phyloP scores from a whole-genome alignment of 2,113 vertebrate genomes.

The Indri indri region DNA sequence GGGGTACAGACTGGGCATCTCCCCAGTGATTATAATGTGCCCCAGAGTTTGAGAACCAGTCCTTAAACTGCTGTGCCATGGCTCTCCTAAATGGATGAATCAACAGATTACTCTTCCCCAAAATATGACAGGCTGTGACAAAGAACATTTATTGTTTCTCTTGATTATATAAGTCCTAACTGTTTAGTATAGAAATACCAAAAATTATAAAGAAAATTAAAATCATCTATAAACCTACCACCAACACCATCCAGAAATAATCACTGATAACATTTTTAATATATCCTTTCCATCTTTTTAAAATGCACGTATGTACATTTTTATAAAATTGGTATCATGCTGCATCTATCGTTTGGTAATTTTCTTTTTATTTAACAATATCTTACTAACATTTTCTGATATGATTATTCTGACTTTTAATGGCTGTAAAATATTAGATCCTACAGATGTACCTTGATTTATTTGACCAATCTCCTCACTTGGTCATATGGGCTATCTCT shows the following conservation, averaged over 20 bases:
- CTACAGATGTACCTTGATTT: neutral
- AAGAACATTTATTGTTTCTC: neutral
- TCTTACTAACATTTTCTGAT: slow-evolving; percentile 1
- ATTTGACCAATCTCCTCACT: neutral
- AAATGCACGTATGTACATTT: neutral
- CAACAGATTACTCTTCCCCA: neutral
- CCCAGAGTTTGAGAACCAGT: neutral
- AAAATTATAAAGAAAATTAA: slow-evolving; percentile 26
- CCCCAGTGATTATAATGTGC: neutral
- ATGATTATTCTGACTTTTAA: neutral
- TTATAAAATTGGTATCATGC: neutral
- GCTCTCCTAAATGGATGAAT: neutral
- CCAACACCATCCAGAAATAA: neutral
- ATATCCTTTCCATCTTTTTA: neutral
- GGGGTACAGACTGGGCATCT: neutral
- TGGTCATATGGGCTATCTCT: neutral
- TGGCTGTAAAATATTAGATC: neutral
- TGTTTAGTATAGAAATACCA: slow-evolving; percentile 5
- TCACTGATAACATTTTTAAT: neutral
- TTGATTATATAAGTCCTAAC: neutral
- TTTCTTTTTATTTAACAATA: slow-evolving; percentile 25
- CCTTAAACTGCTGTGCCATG: neutral
- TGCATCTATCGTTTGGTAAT: neutral
- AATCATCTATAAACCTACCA: neutral
- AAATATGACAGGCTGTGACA: neutral